phyloP scores from a whole-genome alignment of 2,113 vertebrate species.

The Limnothrissa miodon region DNA sequence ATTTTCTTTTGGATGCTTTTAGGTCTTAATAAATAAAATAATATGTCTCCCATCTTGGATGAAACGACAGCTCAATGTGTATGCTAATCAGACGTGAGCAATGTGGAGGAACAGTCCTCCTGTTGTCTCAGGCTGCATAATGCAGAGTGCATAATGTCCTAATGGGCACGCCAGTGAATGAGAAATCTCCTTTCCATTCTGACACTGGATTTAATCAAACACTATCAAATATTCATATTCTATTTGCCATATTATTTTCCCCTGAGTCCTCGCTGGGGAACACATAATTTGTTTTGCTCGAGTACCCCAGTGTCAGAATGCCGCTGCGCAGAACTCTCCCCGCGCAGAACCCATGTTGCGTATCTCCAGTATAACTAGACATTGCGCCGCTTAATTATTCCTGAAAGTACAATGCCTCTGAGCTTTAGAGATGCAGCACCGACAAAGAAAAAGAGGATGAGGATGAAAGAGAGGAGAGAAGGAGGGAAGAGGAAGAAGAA shows the following conservation, averaged over 20 bases:
- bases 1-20: background rate
- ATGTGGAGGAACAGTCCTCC: background rate
- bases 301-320: background rate
- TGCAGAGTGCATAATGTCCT: background rate
- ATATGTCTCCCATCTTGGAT: background rate
- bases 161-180: background rate
- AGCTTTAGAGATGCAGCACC: background rate
- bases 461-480: background rate
- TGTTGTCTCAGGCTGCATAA: background rate
- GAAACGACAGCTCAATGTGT: background rate
- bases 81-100: constrained; percentile 1
- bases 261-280: background rate
- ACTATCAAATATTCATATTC: constrained; percentile 47
- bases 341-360: background rate
- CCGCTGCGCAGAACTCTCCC: background rate
- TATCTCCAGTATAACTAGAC: background rate
- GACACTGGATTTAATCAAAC: constrained; percentile 35
- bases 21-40: background rate
- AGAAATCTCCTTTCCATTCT: constrained; percentile 9
- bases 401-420: background rate
- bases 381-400: background rate
- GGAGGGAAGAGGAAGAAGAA: background rate
- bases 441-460: background rate
- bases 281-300: constrained; percentile 5
- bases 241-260: constrained; percentile 22